Evolutionary conservation across 2,113 vertebrate genomes (phyloP), one percentile per base, ranked within the genome.

Genomic region (Penelope pileata): DNA sequence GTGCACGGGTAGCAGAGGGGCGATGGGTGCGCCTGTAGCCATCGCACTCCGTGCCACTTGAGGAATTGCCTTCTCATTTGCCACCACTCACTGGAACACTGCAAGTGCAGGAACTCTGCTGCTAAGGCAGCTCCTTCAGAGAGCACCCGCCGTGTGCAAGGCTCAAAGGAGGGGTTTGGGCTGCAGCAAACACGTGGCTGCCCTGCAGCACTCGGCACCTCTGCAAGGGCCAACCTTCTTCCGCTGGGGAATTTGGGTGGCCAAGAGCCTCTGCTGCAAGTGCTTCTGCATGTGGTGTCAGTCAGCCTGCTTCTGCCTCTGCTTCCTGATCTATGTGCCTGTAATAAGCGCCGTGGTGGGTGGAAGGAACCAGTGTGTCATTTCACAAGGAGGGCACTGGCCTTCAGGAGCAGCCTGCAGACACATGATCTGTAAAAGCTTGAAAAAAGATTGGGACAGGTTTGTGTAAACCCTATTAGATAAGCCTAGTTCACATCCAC

Each of bases 341-440:
- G 1, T 13, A 53, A 21, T 30, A 27, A 78, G n/a, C 1, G 0
- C n/a, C 0, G 1, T 1, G 15, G 22, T 6, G 11, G 48, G 11
- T 3, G 60, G 50, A n/a, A 69, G 29, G 50, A 60, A 80, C 60
- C 6, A 1, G 3, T 9, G 27, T 17, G 54, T 10, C 24, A 45
- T 59, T 86, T 81, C 78, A 10, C 4, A 15, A 56, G 40, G 34
- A 62, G 30, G 66, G 23, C 12, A 45, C 40, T 36, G 77, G 50
- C 69, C 36, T 62, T 81, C 43, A 56, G 64, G 24, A 81, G 14
- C 9, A 8, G 60, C 12, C 36, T 48, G 36, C 73, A 36, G 64
- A 8, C 4, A 3, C 2, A 5, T 5, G 38, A 36, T 23, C 14
- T 16, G 30, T 53, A 67, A 82, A 69, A 63, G 38, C 62, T 29